Conservation (phyloP, 2,113 vertebrate species). For the Dromas ardeola region DNA sequence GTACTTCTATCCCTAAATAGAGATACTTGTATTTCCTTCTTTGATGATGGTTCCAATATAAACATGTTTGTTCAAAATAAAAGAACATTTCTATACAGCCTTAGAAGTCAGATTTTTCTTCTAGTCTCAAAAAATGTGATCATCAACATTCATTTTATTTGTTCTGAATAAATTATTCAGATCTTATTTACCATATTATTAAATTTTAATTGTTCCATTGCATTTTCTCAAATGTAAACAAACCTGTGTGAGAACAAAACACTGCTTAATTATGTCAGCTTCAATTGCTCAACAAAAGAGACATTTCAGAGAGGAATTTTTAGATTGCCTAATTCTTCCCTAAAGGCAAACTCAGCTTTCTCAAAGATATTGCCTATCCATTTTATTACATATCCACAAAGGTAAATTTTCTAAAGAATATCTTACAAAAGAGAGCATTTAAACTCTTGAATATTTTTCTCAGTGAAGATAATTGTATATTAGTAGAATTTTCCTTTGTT, state of each 20-base stretch:
- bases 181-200: constrained; percentile 75
- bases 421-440: not conserved
- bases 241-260: constrained; percentile 50
- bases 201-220: constrained; percentile 76
- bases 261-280: constrained; percentile 12
- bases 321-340: not conserved
- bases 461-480: not conserved
- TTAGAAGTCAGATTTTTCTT: not conserved
- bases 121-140: not conserved
- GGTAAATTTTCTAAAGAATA: constrained; percentile 13
- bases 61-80: not conserved
- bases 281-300: constrained; percentile 45
- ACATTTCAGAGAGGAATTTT: constrained; percentile 41
- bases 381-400: not conserved
- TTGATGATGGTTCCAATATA: not conserved
- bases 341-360: constrained; percentile 5
- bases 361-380: not conserved
- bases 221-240: constrained; percentile 69
- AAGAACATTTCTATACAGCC: not conserved
- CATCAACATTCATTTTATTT: constrained; percentile 63
- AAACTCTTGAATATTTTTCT: not conserved
- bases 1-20: not conserved
- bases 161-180: constrained; percentile 75
- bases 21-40: not conserved
- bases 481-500: not conserved